Conservation (phyloP, 2,113 vertebrate species). For the Notothenia rossii region DNA sequence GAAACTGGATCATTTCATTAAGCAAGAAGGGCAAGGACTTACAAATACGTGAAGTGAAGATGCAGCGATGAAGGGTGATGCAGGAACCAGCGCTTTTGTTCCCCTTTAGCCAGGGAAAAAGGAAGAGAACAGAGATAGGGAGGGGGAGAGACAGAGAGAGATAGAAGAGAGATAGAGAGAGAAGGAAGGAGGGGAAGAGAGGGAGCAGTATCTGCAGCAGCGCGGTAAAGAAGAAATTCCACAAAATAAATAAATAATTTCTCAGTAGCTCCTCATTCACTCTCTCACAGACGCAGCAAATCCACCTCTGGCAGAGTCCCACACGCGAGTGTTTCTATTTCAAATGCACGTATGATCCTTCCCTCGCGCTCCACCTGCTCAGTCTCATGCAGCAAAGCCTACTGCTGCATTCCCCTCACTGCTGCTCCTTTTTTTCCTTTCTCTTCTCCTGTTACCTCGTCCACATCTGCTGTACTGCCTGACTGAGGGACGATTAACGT, state of each 20-base stretch:
- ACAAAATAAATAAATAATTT: slow-evolving; percentile 83
- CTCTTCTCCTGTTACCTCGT: slow-evolving; percentile 59
- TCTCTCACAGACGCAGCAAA: slow-evolving; percentile 64
- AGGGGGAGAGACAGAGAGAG: slow-evolving; percentile 36
- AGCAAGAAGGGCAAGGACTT: slow-evolving; percentile 33
- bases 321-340: slow-evolving; percentile 56
- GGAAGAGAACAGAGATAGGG: slow-evolving; percentile 46
- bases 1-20: slow-evolving; percentile 78
- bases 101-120: slow-evolving; percentile 64
- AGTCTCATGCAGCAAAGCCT: slow-evolving; percentile 72
- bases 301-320: slow-evolving; percentile 67
- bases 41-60: slow-evolving; percentile 44
- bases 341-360: slow-evolving; percentile 48
- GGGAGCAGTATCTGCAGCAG: slow-evolving; percentile 82
- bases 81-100: slow-evolving; percentile 74
- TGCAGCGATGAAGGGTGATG: slow-evolving; percentile 61
- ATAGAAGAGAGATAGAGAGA: slow-evolving; percentile 1
- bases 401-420: slow-evolving; percentile 75
- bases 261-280: slow-evolving; percentile 70
- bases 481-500: slow-evolving; percentile 51
- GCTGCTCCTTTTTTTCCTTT: slow-evolving; percentile 60
- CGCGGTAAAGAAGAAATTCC: slow-evolving; percentile 79
- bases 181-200: slow-evolving; percentile 21
- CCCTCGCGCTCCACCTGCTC: slow-evolving; percentile 73
- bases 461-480: slow-evolving; percentile 51